A percentile compares a stretch with the other conserved stretches of the same genome.
Conservation (phyloP, 2,797 vertebrate genomes). For the Epinephelus awoara region DNA sequence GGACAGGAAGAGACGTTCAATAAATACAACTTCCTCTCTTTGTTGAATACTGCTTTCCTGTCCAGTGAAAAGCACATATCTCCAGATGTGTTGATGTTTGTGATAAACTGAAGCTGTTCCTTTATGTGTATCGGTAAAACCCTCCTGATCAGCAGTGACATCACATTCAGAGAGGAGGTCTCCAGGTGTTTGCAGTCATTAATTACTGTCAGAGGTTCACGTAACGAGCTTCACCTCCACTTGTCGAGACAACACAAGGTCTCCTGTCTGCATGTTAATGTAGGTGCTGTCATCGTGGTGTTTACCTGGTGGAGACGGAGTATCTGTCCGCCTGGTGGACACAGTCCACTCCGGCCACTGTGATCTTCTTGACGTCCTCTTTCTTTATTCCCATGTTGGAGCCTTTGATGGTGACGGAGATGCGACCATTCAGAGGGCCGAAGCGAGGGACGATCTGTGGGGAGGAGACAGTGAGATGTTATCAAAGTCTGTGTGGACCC, state of each 20-base stretch:
- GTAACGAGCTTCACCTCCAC: slow-evolving; percentile 13
- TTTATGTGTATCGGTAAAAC: no score
- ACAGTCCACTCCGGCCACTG: slow-evolving; percentile 89
- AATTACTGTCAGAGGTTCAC: slow-evolving; percentile 7
- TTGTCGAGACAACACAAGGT: neutral
- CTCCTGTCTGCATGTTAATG: slow-evolving; percentile 15
- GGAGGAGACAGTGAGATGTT: neutral
- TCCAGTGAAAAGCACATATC: no score
- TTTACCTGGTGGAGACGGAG: slow-evolving; percentile 93
- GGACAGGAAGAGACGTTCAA: neutral
- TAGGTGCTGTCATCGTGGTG: neutral
- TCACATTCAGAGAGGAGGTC: neutral
- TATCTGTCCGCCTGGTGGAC: slow-evolving; percentile 88
- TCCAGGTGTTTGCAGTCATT: slow-evolving; percentile 1
- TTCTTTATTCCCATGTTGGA: slow-evolving; percentile 93
- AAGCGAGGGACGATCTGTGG: slow-evolving; percentile 91
- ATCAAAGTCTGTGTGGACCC: no score
- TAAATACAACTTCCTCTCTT: no score
- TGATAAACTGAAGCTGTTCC: no score
- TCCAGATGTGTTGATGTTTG: no score
- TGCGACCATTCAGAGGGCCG: slow-evolving; percentile 90
- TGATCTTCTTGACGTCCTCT: slow-evolving; percentile 89
- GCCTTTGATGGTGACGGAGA: slow-evolving; percentile 92
- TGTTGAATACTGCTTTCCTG: no score
- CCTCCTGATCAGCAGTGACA: no score